A percentile compares a stretch with the other conserved stretches of the same genome.
phyloP scores from a whole-genome alignment of 2,888 invertebrate genomes.

The Ophion obscuratus region DNA sequence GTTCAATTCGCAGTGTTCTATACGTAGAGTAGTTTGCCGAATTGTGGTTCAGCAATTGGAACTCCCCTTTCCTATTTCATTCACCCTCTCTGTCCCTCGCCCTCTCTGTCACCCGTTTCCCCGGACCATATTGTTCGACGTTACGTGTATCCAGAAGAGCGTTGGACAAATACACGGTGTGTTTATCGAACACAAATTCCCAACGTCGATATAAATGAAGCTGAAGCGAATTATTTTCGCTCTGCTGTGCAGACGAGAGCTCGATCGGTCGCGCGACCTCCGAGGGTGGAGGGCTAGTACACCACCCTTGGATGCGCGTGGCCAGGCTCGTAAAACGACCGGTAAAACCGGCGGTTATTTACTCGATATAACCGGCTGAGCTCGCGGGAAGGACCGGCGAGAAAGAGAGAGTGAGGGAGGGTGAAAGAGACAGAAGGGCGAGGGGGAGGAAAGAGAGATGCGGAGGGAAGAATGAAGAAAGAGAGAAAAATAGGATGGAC shows the following conservation, averaged over 20 bases:
- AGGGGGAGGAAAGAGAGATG: slow-evolving; percentile 57
- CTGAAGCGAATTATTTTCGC: slow-evolving; percentile 50
- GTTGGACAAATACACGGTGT: slow-evolving; percentile 1
- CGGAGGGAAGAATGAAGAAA: slow-evolving; percentile 56
- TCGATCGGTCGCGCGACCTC: slow-evolving; percentile 35
- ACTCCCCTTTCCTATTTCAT: neutral
- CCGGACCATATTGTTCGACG: neutral
- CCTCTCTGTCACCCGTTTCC: neutral
- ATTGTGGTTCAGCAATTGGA: neutral
- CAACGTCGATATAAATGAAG: slow-evolving; percentile 47
- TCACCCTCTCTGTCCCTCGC: neutral
- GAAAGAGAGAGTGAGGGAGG: slow-evolving; percentile 55
- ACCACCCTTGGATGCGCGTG: slow-evolving; percentile 53
- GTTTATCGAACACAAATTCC: slow-evolving; percentile 54
- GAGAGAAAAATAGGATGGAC: slow-evolving; percentile 51
- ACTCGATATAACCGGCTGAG: slow-evolving; percentile 45
- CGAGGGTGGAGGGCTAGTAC: slow-evolving; percentile 24
- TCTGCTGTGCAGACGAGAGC: slow-evolving; percentile 47
- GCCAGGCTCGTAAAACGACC: slow-evolving; percentile 69
- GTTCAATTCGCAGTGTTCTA: neutral
- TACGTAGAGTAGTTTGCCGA: neutral
- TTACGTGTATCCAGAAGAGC: slow-evolving; percentile 29
- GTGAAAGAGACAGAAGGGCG: slow-evolving; percentile 56
- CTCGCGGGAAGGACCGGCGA: slow-evolving; percentile 37
- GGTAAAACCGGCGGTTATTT: slow-evolving; percentile 72